Percentiles rank a stretch among this genome's conserved stretches.
Conservation (phyloP, 2,113 vertebrate genomes). For the Suricata suricatta region DNA sequence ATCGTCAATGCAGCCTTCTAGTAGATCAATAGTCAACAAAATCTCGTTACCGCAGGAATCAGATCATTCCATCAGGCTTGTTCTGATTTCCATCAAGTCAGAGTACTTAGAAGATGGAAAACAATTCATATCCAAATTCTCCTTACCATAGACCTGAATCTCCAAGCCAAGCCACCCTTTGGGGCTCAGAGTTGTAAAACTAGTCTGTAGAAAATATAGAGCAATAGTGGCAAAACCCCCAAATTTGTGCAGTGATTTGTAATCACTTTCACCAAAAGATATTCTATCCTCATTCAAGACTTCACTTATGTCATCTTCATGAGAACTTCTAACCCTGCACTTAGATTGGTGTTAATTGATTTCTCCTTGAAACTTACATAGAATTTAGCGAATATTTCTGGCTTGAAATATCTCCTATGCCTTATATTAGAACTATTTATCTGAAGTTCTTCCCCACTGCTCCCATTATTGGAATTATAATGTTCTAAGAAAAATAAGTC, state of each 20-base stretch:
- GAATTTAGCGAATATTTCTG: background rate
- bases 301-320: background rate
- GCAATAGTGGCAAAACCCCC: background rate
- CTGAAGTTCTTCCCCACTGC: background rate
- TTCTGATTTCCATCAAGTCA: conserved; percentile 36
- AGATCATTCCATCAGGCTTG: background rate
- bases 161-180: background rate
- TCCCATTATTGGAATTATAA: background rate
- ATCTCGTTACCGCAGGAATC: conserved; percentile 53
- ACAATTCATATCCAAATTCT: background rate
- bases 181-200: background rate
- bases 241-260: background rate
- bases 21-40: conserved; percentile 57
- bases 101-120: background rate
- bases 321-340: background rate
- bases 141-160: background rate
- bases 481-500: background rate
- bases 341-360: background rate
- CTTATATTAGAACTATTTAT: background rate
- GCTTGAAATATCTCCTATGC: background rate
- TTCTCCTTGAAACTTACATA: background rate
- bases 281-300: background rate
- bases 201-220: background rate
- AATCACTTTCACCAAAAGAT: background rate
- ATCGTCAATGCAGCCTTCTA: conserved; percentile 24